Evolutionary conservation across 2,113 vertebrate genomes (phyloP), one percentile per base, ranked within the genome.

Genomic region (Crotophaga sulcirostris): DNA sequence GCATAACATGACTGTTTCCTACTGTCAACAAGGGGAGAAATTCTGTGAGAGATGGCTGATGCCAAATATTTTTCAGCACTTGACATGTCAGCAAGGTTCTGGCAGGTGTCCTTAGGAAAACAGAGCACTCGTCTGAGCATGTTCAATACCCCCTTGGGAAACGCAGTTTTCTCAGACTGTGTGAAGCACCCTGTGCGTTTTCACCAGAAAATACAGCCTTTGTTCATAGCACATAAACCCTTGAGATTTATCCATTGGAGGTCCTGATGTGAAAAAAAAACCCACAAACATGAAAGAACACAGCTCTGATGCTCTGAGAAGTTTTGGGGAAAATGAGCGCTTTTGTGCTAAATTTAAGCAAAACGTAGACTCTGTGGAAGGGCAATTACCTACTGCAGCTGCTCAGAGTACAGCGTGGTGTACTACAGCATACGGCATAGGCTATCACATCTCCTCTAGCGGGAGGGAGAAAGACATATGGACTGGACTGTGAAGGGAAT

Each of bases 21-120:
- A 59, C 86, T 81, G 80, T 95, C 91, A 94, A 89, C 80, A 93
- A 67, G 38, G 38, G 62, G 13, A 92, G 76, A 87, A 92, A 67
- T 75, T 91, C 94, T 60, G 29, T 66, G 80, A 94, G 83, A 92
- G 80, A 25, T 0, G 11, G 54, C 9, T 92, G 89, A 84, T 93
- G 95, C 89, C 95, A 94, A 94, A 73, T 47, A 89, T 92, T 94
- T 96, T 93, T 97, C 95, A 96, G 68, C 73, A 1, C 91, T 63
- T 87, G 64, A 86, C 84, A 78, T 90, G 76, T 95, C 89, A 94
- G 89, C 84, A 82, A 90, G 86, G 60, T 78, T 95, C 91, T 97
- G 95, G 94, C 96, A 96, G 93, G 93, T 96, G 91, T 94, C 96
- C 73, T 93, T 60, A 90, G 56, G 64, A 92, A 96, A 96, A 94